Evolutionary conservation across 2,113 vertebrate genomes (phyloP), one percentile per base, ranked within the genome.

Genomic region (Ailurus styani): DNA sequence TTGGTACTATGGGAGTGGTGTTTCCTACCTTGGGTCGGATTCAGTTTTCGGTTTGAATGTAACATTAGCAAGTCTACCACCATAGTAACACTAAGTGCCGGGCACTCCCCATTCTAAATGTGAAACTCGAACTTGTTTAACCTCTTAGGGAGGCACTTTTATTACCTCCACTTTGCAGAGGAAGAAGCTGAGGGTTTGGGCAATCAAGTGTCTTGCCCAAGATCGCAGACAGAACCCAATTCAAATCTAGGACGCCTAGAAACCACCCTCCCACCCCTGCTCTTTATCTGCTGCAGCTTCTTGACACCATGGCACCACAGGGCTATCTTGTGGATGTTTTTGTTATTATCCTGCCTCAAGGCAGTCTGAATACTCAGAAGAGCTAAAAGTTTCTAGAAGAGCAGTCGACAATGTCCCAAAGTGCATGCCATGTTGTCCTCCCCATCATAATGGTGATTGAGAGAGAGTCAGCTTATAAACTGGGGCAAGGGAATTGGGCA

Each of bases 381-480:
- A 64, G 57, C 34, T 29, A 15, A 60, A 1, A 70, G 90, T 70
- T 91, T 83, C 97, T 90, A 85, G 75, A 94, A 84, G 70, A 88
- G 18, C 15, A 40, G 42, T 29, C 62, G 75, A 40, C 60, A 50
- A 55, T 18, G 34, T 66, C 78, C 70, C 64, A 37, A 1, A 66
- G 34, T 18, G 31, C 11, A 9, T 45, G 54, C 66, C 34, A 29
- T 42, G 47, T 21, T 55, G 42, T 70, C 40, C 31, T 87, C 87
- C 34, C 47, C 73, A 5, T n/a, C 3, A 17, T 40, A 29, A 68
- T 54, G 42, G 77, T 17, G n/a, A 20, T 10, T 54, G 54, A 62
- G 40, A 82, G 64, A 34, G 73, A 42, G 37, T 55, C 73, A 14
- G 34, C 60, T 93, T 45, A n/a, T 78, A n/a, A 77, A 15, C 14